Conservation (phyloP, 2,888 invertebrate species). For the Ectropis crepuscularia region DNA sequence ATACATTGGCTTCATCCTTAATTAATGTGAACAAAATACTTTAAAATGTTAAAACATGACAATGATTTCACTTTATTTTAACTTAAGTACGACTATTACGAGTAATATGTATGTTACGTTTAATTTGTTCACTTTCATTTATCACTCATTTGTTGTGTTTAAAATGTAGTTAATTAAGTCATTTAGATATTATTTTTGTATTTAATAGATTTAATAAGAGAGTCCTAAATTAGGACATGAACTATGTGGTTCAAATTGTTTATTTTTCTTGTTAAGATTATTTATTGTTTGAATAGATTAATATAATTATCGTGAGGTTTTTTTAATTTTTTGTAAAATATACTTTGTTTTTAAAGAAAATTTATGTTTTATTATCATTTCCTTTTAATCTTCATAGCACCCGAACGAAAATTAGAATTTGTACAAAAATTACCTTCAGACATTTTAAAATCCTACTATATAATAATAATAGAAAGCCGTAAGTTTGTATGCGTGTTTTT, state of each 20-base stretch:
- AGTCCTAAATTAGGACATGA: slow-evolving; percentile 74
- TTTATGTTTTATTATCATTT: no score
- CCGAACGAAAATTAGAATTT: no score
- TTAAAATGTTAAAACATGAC: slow-evolving; percentile 24
- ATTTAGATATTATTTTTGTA: neutral
- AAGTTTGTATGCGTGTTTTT: no score
- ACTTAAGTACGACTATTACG: no score
- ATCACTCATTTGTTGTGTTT: neutral
- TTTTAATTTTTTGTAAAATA: slow-evolving; percentile 32
- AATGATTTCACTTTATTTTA: no score
- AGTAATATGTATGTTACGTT: no score
- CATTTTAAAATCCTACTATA: no score
- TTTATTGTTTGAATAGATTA: slow-evolving; percentile 18
- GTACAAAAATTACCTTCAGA: no score
- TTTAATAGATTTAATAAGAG: slow-evolving; percentile 30
- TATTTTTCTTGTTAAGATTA: slow-evolving; percentile 25
- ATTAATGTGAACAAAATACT: neutral
- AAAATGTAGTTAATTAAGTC: neutral
- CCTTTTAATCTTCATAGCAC: no score
- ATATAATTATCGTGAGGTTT: neutral
- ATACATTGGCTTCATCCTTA: no score
- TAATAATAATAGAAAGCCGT: no score
- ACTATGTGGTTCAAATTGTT: slow-evolving; percentile 61
- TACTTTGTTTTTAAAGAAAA: slow-evolving; percentile 17
- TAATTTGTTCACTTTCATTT: neutral